A percentile compares a stretch with the other conserved stretches of the same genome.
These are phyloP conservation scores for Sebastes kiyomatsui DNA, from an alignment of 2,797 vertebrate species.

Conservation along the genomic window DNA sequence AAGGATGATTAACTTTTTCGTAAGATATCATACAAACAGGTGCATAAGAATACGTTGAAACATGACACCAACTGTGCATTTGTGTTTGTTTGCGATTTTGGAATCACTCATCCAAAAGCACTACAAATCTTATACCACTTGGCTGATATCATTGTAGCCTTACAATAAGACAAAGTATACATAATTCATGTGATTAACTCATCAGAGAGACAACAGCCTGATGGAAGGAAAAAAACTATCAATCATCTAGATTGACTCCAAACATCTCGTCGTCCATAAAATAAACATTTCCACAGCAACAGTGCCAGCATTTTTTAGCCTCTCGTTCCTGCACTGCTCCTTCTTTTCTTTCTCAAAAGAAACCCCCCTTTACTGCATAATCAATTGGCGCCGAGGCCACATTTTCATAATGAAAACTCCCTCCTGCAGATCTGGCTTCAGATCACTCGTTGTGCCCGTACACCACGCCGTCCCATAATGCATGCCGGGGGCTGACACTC, in stretches of 20 bases:
- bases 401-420: constrained; percentile 28
- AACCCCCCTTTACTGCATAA: not conserved
- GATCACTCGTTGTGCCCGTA: constrained; percentile 27
- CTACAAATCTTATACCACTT: not conserved
- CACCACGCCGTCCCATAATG: constrained; percentile 6
- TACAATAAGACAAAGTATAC: not conserved
- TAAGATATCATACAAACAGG: no score
- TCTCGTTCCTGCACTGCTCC: not conserved
- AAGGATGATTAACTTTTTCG: no score
- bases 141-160: not conserved
- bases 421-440: constrained; percentile 34
- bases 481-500: constrained; percentile 9
- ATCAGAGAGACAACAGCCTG: not conserved
- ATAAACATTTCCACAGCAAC: not conserved
- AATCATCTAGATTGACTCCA: not conserved
- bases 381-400: constrained; percentile 18
- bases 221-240: not conserved
- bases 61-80: not conserved
- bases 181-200: not conserved
- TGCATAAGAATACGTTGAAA: no score
- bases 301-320: not conserved
- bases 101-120: not conserved
- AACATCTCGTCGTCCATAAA: not conserved
- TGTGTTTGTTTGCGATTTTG: not conserved
- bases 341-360: not conserved